phyloP scores from a whole-genome alignment of 2,113 vertebrate species.

The Calyptommatus sinebrachiatus region DNA sequence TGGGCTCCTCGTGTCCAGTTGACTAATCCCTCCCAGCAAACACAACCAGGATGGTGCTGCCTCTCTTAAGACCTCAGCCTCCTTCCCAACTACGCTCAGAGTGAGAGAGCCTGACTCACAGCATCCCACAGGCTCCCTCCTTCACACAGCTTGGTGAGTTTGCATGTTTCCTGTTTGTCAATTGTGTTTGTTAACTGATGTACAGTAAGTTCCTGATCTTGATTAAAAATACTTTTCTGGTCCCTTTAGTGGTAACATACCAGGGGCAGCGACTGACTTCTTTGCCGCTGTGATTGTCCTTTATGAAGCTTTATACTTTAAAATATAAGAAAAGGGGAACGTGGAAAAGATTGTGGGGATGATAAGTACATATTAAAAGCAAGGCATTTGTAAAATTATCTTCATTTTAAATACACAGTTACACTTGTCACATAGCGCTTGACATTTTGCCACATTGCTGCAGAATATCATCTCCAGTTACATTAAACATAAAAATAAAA shows the following conservation, averaged over 20 bases:
- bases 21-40: constrained; percentile 14
- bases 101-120: constrained; percentile 16
- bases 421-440: not conserved
- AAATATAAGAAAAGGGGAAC: not conserved
- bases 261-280: not conserved
- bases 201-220: not conserved
- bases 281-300: not conserved
- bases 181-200: not conserved
- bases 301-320: constrained; percentile 26
- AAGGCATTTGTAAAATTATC: not conserved
- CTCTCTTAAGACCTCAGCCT: not conserved
- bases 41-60: not conserved
- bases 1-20: not conserved
- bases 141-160: constrained; percentile 41
- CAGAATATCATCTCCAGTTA: not conserved
- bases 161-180: constrained; percentile 34
- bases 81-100: constrained; percentile 20
- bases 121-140: constrained; percentile 52
- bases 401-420: not conserved
- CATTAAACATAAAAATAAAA: not conserved
- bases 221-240: constrained; percentile 3
- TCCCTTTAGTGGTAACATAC: too few relatives aligned
- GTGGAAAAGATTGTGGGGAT: rapidly evolving
- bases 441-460: not conserved
- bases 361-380: constrained; percentile 7